A percentile compares a stretch with the other conserved stretches of the same genome.
Conservation (phyloP, 2,888 invertebrate species). For the Eulithis testata region DNA sequence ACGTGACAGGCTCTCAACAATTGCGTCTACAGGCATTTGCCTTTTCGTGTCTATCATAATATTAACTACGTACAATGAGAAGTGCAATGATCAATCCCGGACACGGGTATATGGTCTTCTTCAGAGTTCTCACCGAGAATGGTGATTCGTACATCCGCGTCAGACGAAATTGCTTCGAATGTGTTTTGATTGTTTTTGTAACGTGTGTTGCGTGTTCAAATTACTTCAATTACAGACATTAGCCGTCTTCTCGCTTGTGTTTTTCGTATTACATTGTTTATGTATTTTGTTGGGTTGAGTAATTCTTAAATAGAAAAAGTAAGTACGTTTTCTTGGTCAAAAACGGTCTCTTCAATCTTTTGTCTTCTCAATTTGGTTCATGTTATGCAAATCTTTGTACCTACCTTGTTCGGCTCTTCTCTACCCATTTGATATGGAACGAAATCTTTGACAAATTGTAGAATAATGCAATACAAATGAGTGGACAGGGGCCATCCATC, state of each 20-base stretch:
- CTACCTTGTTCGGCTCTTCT: not conserved
- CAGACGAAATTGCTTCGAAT: constrained; percentile 12
- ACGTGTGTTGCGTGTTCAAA: constrained; percentile 17
- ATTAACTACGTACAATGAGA: not conserved
- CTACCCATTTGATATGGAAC: no score
- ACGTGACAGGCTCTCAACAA: no score
- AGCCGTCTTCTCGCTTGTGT: constrained; percentile 5
- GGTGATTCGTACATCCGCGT: constrained; percentile 11
- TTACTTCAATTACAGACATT: constrained; percentile 17
- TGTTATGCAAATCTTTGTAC: not conserved
- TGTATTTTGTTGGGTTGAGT: constrained; percentile 6
- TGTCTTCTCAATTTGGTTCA: not conserved
- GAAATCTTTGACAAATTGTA: constrained; percentile 3
- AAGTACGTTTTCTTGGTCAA: not conserved
- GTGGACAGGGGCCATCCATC: constrained; percentile 26
- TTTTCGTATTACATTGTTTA: constrained; percentile 5
- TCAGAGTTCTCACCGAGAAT: not conserved
- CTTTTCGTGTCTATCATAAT: not conserved
- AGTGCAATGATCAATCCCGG: not conserved
- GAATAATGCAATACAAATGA: constrained; percentile 14
- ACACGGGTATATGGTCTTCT: not conserved
- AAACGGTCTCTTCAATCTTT: not conserved
- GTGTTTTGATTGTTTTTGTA: constrained; percentile 10
- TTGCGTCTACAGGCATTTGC: not conserved
- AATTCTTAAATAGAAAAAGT: constrained; percentile 3